Evolutionary conservation across 1,140 invertebrate species (phyloP), one percentile per base, ranked within the genome.

Genomic region (Aphis craccivora): DNA sequence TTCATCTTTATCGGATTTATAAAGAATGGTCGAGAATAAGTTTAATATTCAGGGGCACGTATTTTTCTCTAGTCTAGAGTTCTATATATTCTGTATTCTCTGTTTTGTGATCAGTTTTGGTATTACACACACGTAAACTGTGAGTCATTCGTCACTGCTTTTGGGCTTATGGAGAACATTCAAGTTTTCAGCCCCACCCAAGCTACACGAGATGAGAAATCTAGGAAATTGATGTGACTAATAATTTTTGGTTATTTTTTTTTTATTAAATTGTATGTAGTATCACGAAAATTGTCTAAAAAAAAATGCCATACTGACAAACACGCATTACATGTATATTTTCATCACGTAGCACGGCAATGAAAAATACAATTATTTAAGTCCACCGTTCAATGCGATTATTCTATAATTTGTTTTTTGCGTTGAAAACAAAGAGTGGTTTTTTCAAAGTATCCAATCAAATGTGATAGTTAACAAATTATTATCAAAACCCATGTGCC

Each of bases 101-200:
- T 20, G n/a, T 51, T 89, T 51, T 35, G 87, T 23, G 51, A 40
- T 90, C 22, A 60, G 35, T 87, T 84, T 93, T 40, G 43, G 60
- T 88, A 67, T 90, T 53, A 25, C 43, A 53, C 51, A 86, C 89
- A 88, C 84, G 60, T 81, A 76, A 87, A 83, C 48, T 45, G 83
- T 35, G 37, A 60, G 94, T 53, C 90, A 91, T 87, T 51, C 45
- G 93, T 86, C 67, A 60, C 67, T 51, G 51, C 45, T 87, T 91
- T 48, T 37, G 45, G 43, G 37, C 51, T 67, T 60, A 94, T 14
- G 40, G 90, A 53, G 43, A 60, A 35, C 81, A 81, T 84, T 60
- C n/a, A 22, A 92, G 90, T 22, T 23, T 55, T 25, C 30, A 81
- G 5, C 30, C 51, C 20, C 22, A 40, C 14, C 48, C 43, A 25